Evolutionary conservation across 2,888 invertebrate species (phyloP).

Genomic region (Polydrusus pterygomalis): DNA sequence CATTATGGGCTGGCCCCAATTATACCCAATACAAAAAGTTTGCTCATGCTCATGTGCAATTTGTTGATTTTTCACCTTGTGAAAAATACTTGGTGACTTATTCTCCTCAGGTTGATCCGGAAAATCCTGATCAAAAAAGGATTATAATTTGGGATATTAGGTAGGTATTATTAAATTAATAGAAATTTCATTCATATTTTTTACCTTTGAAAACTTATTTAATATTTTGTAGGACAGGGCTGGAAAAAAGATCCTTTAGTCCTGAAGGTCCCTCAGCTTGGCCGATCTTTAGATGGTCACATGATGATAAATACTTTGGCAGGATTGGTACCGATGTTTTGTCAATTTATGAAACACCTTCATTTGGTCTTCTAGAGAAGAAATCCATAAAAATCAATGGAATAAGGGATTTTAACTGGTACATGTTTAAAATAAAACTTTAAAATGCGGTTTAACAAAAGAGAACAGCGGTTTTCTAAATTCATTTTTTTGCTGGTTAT

Average conservation of each 20-base stretch:
- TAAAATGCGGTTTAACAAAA: neutral
- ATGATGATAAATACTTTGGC: slow-evolving; percentile 96
- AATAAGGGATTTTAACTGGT: slow-evolving; percentile 97
- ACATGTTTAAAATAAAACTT: slow-evolving; percentile 66
- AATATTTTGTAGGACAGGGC: slow-evolving; percentile 80
- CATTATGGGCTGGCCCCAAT: slow-evolving; percentile 96
- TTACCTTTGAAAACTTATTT: neutral
- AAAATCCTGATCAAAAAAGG: slow-evolving; percentile 82
- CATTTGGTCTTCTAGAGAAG: slow-evolving; percentile 94
- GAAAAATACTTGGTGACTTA: slow-evolving; percentile 98
- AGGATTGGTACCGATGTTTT: slow-evolving; percentile 86
- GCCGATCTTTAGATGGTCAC: slow-evolving; percentile 97
- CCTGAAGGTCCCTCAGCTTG: slow-evolving; percentile 87
- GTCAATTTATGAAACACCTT: slow-evolving; percentile 97
- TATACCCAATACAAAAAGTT: slow-evolving; percentile 95
- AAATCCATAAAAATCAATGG: slow-evolving; percentile 94
- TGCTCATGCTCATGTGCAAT: slow-evolving; percentile 91
- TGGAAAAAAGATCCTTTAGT: slow-evolving; percentile 92
- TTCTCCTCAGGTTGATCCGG: slow-evolving; percentile 84
- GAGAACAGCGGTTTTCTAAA: neutral
- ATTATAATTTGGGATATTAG: slow-evolving; percentile 98
- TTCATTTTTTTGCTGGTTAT: neutral
- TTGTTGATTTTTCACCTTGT: slow-evolving; percentile 97
- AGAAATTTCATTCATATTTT: neutral
- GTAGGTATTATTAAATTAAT: slow-evolving; percentile 66